These are phyloP conservation scores for Notarius quadriscutis DNA, from an alignment of 2,113 vertebrate species.

Conservation along the genomic window DNA sequence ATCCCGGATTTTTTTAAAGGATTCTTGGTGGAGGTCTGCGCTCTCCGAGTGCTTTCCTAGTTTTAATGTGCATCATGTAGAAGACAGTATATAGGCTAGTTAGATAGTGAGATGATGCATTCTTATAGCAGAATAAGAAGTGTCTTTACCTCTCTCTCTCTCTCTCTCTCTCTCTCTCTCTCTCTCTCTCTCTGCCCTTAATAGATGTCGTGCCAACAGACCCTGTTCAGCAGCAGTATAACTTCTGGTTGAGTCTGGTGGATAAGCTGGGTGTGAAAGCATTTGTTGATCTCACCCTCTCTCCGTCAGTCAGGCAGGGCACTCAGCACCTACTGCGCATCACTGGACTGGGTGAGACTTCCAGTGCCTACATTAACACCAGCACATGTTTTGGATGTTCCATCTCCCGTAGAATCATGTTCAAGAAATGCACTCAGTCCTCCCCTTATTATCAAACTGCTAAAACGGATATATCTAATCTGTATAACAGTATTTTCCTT, in stretches of 20 bases:
- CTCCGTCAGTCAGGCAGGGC: slow-evolving; percentile 81
- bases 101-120: not conserved
- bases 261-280: slow-evolving; percentile 88
- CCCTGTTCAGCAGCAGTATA: slow-evolving; percentile 85
- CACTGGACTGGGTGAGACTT: slow-evolving; percentile 80
- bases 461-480: not conserved
- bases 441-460: not conserved
- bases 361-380: not conserved
- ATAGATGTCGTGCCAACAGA: slow-evolving; percentile 79
- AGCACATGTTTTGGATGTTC: not conserved
- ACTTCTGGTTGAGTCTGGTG: slow-evolving; percentile 86
- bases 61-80: not conserved
- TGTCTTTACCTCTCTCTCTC: not conserved
- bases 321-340: slow-evolving; percentile 87
- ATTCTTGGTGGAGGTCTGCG: too few relatives aligned
- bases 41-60: too few relatives aligned
- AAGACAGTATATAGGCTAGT: not conserved
- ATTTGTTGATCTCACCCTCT: slow-evolving; percentile 86
- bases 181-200: too few relatives aligned
- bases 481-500: not conserved
- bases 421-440: not conserved
- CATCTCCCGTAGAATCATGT: not conserved
- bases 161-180: not conserved
- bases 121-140: not conserved
- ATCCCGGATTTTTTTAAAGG: too few relatives aligned